Evolutionary conservation across 2,888 invertebrate species (phyloP).

Genomic region (Sialis fuliginosa): DNA sequence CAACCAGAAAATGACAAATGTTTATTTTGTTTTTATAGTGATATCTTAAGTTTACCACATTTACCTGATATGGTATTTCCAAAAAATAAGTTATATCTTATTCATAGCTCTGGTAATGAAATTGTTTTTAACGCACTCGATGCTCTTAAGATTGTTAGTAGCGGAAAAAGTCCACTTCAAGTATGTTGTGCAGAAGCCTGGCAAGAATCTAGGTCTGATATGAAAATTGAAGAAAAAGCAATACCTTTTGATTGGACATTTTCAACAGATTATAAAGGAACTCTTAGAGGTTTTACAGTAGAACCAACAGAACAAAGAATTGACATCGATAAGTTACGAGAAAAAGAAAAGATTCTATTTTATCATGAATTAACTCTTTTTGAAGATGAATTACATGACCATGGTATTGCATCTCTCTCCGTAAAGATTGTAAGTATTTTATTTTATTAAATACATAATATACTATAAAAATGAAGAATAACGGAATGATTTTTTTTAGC

Average conservation of each 20-base stretch:
- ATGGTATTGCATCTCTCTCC: conserved; percentile 78
- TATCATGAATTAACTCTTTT: conserved; percentile 86
- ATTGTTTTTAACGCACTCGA: conserved; percentile 82
- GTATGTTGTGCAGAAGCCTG: conserved; percentile 84
- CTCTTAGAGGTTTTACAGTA: conserved; percentile 36
- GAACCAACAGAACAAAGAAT: conserved; percentile 57
- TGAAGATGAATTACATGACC: conserved; percentile 97
- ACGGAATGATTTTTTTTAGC: conserved; percentile 33
- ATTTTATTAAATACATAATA: conserved; percentile 1
- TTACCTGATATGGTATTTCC: conserved; percentile 98
- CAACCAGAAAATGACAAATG: conserved; percentile 28
- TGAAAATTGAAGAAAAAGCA: conserved; percentile 51
- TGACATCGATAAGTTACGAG: conserved; percentile 73
- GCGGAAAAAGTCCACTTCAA: conserved; percentile 54
- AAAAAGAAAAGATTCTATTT: conserved; percentile 80
- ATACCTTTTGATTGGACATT: conserved; percentile 97
- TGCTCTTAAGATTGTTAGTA: conserved; percentile 66
- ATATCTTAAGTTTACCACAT: conserved; percentile 65
- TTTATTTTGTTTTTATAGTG: conserved; percentile 45
- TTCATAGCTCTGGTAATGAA: conserved; percentile 45
- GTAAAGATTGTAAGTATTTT: conserved; percentile 74
- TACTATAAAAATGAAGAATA: not conserved
- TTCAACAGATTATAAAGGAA: conserved; percentile 81
- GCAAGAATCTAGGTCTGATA: conserved; percentile 72
- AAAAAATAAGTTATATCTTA: conserved; percentile 60